phyloP scores from a whole-genome alignment of 2,888 invertebrate genomes.

The Coenonympha glycerion region DNA sequence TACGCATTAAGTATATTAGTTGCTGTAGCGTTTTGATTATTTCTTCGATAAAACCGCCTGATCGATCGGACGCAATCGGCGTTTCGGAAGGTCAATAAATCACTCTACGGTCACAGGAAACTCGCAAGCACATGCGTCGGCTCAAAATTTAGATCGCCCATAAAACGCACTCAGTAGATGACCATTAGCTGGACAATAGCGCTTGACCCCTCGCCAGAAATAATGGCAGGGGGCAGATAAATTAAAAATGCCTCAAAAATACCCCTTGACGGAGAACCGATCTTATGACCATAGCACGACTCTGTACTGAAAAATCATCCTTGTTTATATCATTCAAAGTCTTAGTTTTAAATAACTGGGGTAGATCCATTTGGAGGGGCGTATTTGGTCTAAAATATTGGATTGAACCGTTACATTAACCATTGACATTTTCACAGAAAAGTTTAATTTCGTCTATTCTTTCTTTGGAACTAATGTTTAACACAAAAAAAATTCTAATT shows the following conservation, averaged over 20 bases:
- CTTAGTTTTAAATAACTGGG: background rate
- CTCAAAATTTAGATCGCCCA: constrained; percentile 51
- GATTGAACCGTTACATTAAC: constrained; percentile 15
- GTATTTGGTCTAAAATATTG: constrained; percentile 10
- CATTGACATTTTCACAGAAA: constrained; percentile 18
- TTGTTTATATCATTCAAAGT: background rate
- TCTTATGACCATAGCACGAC: background rate
- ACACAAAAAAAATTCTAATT: background rate
- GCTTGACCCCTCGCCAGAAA: constrained; percentile 70
- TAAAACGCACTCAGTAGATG: constrained; percentile 60
- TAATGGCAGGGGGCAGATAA: constrained; percentile 72
- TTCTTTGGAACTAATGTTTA: background rate
- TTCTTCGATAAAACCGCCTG: background rate
- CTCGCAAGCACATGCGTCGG: constrained; percentile 26
- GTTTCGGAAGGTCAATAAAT: constrained; percentile 15
- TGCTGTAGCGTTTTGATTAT: too few relatives aligned
- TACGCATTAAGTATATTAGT: background rate
- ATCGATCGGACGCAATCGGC: background rate
- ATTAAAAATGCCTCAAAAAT: constrained; percentile 74
- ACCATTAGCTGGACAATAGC: constrained; percentile 41
- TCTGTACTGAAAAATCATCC: background rate
- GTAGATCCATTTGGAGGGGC: background rate
- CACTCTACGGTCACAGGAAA: constrained; percentile 23
- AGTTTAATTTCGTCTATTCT: constrained; percentile 1
- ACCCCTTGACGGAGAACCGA: constrained; percentile 53